phyloP scores from a whole-genome alignment of 1,140 invertebrate genomes.

The Achatina immaculata region DNA sequence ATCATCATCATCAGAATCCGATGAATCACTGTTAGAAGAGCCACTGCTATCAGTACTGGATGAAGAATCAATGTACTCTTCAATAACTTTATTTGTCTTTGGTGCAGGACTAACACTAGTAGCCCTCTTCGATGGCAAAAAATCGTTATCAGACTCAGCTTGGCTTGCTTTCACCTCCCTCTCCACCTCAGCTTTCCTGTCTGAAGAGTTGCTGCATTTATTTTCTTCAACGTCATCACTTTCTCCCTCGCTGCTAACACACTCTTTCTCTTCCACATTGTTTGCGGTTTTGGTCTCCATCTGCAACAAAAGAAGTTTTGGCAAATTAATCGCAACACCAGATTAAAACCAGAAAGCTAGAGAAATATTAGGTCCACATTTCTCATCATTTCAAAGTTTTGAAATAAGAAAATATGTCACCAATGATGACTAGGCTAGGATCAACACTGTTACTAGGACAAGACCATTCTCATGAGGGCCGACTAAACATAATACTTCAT shows the following conservation, averaged over 20 bases:
- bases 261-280: neutral
- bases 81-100: slow-evolving; percentile 13
- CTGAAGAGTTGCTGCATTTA: neutral
- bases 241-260: neutral
- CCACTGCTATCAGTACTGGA: slow-evolving; percentile 34
- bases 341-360: too few species aligned
- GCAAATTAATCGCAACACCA: too few species aligned
- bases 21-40: slow-evolving; percentile 35
- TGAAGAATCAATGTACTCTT: slow-evolving; percentile 25
- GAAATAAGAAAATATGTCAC: too few species aligned
- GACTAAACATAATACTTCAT: too few species aligned
- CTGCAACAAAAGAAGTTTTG: slow-evolving; percentile 6
- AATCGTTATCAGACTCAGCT: slow-evolving; percentile 16
- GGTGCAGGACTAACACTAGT: slow-evolving; percentile 12
- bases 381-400: too few species aligned
- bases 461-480: too few species aligned
- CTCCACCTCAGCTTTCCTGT: neutral
- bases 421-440: too few species aligned
- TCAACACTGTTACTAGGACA: too few species aligned
- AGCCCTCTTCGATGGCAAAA: neutral
- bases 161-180: neutral
- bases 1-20: slow-evolving; percentile 38
- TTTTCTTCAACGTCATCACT: slow-evolving; percentile 18
- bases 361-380: too few species aligned
- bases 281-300: neutral